These are phyloP conservation scores for Ophion obscuratus DNA, from an alignment of 2,888 invertebrate genomes.

Conservation along the genomic window DNA sequence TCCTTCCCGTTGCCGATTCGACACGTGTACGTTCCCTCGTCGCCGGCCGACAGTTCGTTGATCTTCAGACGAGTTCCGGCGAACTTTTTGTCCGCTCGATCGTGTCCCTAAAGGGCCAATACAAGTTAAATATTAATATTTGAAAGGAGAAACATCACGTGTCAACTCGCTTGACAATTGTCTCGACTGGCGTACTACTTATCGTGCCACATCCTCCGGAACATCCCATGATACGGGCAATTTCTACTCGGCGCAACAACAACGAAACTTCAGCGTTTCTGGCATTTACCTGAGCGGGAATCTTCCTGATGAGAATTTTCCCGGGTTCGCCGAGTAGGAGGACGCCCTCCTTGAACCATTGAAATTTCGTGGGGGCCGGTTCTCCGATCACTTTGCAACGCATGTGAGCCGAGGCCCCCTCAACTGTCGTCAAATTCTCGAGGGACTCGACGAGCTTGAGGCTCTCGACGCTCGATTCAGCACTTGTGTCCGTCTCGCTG, in stretches of 20 bases:
- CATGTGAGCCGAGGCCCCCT: conserved; percentile 87
- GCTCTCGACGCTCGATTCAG: conserved; percentile 81
- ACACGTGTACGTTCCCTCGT: conserved; percentile 78
- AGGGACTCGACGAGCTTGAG: conserved; percentile 85
- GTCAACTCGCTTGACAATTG: no score
- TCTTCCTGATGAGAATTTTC: conserved; percentile 83
- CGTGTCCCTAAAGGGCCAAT: conserved; percentile 72
- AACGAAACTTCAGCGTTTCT: conserved; percentile 17
- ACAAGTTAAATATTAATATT: not conserved
- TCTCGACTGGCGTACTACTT: no score
- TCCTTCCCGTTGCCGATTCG: conserved; percentile 78
- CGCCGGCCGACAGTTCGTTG: conserved; percentile 75
- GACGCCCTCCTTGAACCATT: conserved; percentile 88
- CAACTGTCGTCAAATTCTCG: conserved; percentile 86
- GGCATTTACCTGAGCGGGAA: conserved; percentile 75
- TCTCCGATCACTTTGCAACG: conserved; percentile 88
- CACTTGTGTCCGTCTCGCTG: conserved; percentile 70
- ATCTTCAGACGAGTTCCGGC: conserved; percentile 79
- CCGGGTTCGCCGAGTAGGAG: conserved; percentile 84
- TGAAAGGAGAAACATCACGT: no score
- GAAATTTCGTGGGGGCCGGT: conserved; percentile 86
- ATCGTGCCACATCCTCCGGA: not conserved
- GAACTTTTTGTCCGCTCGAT: conserved; percentile 77
- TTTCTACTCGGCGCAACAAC: conserved; percentile 10
- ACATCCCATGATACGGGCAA: not conserved